Conservation (phyloP, 2,888 invertebrate genomes). For the Druceiella hillmani region DNA sequence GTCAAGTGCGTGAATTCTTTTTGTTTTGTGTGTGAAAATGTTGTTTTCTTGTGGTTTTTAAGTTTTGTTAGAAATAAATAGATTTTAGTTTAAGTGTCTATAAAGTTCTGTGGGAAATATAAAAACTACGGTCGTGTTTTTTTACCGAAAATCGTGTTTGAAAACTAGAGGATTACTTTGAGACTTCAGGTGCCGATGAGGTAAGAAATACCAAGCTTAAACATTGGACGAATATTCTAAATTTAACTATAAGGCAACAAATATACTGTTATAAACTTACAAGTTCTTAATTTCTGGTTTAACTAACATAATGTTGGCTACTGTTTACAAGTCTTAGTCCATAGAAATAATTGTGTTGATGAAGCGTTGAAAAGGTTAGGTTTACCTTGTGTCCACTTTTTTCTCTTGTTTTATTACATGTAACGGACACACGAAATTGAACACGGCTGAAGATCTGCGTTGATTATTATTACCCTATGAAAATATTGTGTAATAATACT, state of each 20-base stretch:
- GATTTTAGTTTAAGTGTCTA: constrained; percentile 3
- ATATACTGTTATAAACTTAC: too few species aligned
- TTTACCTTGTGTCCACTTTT: too few species aligned
- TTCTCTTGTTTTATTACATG: too few species aligned
- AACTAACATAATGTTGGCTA: too few species aligned
- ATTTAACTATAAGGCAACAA: constrained; percentile 14
- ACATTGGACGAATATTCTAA: constrained; percentile 18
- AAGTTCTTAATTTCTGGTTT: too few species aligned
- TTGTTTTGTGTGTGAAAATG: constrained; percentile 45
- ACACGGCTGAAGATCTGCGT: too few species aligned
- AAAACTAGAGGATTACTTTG: constrained; percentile 41
- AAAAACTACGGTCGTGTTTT: constrained; percentile 45
- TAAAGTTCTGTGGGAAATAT: constrained; percentile 36
- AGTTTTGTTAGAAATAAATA: constrained; percentile 29
- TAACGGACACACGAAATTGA: too few species aligned
- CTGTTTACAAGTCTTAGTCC: too few species aligned
- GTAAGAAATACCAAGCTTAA: constrained; percentile 32
- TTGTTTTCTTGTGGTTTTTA: constrained; percentile 42
- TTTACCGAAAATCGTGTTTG: constrained; percentile 43
- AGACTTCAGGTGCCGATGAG: constrained; percentile 53
- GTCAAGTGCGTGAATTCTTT: constrained; percentile 44
- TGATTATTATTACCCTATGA: too few species aligned
- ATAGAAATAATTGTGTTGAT: too few species aligned
- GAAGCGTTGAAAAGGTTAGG: too few species aligned
- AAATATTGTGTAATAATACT: too few species aligned